A percentile compares a stretch with the other conserved stretches of the same genome.
phyloP scores from a whole-genome alignment of 2,797 vertebrate genomes.

The Paguma larvata region DNA sequence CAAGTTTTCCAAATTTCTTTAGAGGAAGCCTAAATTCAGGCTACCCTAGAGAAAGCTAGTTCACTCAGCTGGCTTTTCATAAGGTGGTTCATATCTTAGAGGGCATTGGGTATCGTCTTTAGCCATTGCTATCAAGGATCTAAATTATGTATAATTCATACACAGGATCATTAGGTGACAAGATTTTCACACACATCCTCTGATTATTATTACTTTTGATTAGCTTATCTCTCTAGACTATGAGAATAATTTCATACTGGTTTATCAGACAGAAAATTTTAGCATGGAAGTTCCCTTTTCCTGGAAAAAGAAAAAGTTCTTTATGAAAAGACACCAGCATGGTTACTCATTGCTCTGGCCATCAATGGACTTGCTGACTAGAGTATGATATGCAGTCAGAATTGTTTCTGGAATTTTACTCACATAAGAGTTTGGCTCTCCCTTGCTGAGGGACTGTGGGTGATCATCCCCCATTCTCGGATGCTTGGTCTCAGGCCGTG shows the following conservation, averaged over 20 bases:
- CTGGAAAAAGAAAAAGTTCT: not conserved
- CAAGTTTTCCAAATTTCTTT: not conserved
- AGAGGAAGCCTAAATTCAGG: not conserved
- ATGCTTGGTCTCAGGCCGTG: too few relatives aligned
- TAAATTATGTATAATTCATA: not conserved
- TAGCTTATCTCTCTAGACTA: not conserved
- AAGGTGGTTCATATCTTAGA: not conserved
- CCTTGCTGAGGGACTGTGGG: too few relatives aligned
- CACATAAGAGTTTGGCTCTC: not conserved
- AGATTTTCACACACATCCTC: fast-evolving
- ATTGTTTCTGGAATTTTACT: slow-evolving; percentile 23
- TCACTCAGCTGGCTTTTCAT: not conserved
- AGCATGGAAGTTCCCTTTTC: not conserved
- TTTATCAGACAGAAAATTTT: not conserved
- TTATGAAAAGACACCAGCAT: not conserved
- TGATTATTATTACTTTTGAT: not conserved
- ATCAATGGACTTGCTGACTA: not conserved
- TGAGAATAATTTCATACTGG: not conserved
- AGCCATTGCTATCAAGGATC: not conserved
- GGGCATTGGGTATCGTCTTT: not conserved
- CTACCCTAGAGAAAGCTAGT: not conserved
- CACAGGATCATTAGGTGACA: not conserved
- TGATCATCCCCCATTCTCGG: too few relatives aligned
- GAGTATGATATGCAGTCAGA: too few relatives aligned
- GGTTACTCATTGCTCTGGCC: not conserved